phyloP scores from a whole-genome alignment of 2,797 vertebrate genomes.

The Semaprochilodus insignis region DNA sequence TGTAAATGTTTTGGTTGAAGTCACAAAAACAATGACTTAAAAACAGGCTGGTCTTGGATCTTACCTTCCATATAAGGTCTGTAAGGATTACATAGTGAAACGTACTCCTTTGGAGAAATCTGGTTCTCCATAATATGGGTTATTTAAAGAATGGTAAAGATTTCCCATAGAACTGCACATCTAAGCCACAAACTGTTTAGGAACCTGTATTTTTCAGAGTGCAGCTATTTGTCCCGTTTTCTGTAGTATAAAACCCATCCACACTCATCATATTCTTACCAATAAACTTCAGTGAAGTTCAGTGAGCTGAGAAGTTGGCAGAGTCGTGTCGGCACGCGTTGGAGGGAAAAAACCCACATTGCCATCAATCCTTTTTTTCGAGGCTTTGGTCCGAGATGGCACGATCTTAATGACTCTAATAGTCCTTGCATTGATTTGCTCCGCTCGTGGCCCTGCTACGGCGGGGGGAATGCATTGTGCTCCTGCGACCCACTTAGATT shows the following conservation, averaged over 20 bases:
- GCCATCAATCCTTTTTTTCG: slow-evolving; percentile 23
- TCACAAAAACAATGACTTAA: too few species aligned
- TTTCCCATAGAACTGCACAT: too few species aligned
- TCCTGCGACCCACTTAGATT: slow-evolving; percentile 76
- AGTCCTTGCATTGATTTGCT: slow-evolving; percentile 62
- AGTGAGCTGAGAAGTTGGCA: not conserved
- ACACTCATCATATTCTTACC: not conserved
- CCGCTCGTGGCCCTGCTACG: slow-evolving; percentile 34
- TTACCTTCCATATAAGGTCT: too few species aligned
- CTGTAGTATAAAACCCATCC: not conserved
- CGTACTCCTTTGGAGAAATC: too few species aligned
- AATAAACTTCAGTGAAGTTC: not conserved
- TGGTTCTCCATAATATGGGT: too few species aligned
- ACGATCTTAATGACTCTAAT: slow-evolving; percentile 62
- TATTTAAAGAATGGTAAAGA: too few species aligned
- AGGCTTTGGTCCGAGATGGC: slow-evolving; percentile 43
- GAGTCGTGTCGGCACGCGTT: not conserved
- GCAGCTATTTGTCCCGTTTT: not conserved
- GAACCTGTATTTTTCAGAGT: not conserved
- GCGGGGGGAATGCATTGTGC: slow-evolving; percentile 45
- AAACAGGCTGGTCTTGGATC: too few species aligned
- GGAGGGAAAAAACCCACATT: slow-evolving; percentile 6
- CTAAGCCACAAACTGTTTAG: too few species aligned
- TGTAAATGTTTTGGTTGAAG: too few species aligned
- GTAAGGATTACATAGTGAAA: too few species aligned